These are phyloP conservation scores for Wasmannia auropunctata DNA, from an alignment of 1,140 invertebrate genomes.

Conservation along the genomic window DNA sequence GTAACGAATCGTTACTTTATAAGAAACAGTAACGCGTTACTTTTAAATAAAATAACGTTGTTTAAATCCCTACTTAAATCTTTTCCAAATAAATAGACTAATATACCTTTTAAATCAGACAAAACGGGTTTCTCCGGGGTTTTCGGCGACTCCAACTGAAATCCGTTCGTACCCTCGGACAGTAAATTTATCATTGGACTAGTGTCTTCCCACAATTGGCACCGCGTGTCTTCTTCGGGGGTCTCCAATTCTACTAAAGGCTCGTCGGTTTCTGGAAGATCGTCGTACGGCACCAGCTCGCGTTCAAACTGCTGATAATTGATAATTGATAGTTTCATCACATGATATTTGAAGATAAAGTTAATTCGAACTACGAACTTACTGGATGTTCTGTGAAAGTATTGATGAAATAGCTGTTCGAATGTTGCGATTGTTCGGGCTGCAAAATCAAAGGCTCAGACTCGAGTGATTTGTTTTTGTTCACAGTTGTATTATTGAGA, in stretches of 20 bases:
- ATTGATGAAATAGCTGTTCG: slow-evolving; percentile 82
- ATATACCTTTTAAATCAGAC: slow-evolving; percentile 46
- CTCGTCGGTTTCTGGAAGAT: slow-evolving; percentile 83
- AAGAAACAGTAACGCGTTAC: too few relatives aligned
- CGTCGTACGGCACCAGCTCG: slow-evolving; percentile 82
- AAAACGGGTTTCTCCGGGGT: slow-evolving; percentile 68
- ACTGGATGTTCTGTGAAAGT: slow-evolving; percentile 77
- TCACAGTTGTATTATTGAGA: slow-evolving; percentile 39
- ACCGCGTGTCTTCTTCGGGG: slow-evolving; percentile 76
- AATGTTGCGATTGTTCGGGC: slow-evolving; percentile 64
- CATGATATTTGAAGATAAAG: not conserved
- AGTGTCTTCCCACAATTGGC: slow-evolving; percentile 79
- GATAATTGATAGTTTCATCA: not conserved
- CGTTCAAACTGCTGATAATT: slow-evolving; percentile 75
- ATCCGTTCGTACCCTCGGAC: slow-evolving; percentile 58
- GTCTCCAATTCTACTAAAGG: slow-evolving; percentile 82
- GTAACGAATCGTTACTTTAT: too few relatives aligned
- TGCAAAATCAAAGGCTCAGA: slow-evolving; percentile 69
- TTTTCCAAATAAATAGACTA: not conserved
- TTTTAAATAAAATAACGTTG: too few relatives aligned
- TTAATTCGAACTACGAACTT: slow-evolving; percentile 34
- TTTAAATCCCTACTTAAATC: too few relatives aligned
- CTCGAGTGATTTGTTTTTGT: slow-evolving; percentile 65
- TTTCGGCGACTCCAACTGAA: slow-evolving; percentile 72
- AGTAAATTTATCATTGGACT: slow-evolving; percentile 74